Percentiles rank a stretch among this genome's conserved stretches.
phyloP scores from a whole-genome alignment of 2,113 vertebrate species.

The Tragelaphus scriptus region DNA sequence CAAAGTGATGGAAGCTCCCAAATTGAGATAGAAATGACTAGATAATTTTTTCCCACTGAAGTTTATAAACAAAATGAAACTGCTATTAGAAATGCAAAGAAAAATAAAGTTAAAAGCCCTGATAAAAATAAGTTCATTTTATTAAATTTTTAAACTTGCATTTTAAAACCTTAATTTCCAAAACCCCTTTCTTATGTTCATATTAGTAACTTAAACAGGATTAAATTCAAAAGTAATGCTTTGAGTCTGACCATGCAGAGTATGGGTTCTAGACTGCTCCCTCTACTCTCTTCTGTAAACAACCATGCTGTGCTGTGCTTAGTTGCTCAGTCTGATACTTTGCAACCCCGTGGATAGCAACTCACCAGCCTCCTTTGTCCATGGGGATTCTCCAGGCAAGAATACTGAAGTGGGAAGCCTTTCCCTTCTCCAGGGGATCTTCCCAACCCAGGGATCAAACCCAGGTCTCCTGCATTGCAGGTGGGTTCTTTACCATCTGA shows the following conservation, averaged over 20 bases:
- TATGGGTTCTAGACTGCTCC: background rate
- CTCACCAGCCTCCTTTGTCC: background rate
- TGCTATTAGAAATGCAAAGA: background rate
- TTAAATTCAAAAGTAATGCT: background rate
- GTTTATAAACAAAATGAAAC: background rate
- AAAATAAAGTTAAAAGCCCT: background rate
- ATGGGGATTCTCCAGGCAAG: background rate
- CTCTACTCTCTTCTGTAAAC: background rate
- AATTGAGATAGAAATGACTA: background rate
- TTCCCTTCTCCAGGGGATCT: background rate
- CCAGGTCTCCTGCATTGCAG: background rate
- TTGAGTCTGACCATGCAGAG: background rate
- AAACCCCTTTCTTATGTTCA: background rate
- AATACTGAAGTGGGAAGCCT: background rate
- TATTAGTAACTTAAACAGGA: background rate
- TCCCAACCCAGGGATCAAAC: background rate
- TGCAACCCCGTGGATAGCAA: background rate
- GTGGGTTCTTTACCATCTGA: background rate
- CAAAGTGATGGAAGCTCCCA: background rate
- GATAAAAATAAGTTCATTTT: background rate
- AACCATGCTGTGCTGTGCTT: background rate
- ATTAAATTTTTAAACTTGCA: background rate
- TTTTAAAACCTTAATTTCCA: background rate
- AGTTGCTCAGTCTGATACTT: fast-evolving
- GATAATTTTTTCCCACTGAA: background rate